Conservation (phyloP, 2,113 vertebrate species). For the Syrmaticus mikado region DNA sequence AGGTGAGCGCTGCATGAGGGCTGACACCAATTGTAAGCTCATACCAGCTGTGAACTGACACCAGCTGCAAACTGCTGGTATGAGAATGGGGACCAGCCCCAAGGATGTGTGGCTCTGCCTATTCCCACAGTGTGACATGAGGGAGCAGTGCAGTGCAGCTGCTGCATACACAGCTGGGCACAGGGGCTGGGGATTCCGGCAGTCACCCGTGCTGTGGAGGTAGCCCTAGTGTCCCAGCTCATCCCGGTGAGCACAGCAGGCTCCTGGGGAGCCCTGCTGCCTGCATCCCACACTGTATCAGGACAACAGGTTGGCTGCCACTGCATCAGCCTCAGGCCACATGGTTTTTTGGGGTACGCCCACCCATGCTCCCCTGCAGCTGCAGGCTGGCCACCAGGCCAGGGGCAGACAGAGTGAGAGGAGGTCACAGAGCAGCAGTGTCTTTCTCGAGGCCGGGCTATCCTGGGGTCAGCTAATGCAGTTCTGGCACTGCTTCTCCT, state of each 20-base stretch:
- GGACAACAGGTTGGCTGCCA: not conserved
- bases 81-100: slow-evolving; percentile 29
- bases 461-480: not conserved
- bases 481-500: not conserved
- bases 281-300: not conserved
- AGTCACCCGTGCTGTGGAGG: not conserved
- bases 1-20: accelerated
- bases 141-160: not conserved
- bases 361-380: not conserved
- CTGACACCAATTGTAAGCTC: accelerated
- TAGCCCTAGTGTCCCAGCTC: not conserved
- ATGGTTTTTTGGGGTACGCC: no score
- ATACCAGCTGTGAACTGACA: accelerated
- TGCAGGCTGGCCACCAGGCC: not conserved
- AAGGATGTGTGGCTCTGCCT: not conserved
- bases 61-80: not conserved
- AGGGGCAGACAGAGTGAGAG: accelerated
- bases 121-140: not conserved
- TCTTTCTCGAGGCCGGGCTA: not conserved
- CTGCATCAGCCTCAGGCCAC: not conserved
- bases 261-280: not conserved
- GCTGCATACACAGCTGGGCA: not conserved
- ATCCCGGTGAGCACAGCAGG: accelerated
- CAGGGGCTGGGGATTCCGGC: not conserved
- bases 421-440: not conserved